Evolutionary conservation across 2,888 invertebrate species (phyloP).

Genomic region (Melanostoma mellinum): DNA sequence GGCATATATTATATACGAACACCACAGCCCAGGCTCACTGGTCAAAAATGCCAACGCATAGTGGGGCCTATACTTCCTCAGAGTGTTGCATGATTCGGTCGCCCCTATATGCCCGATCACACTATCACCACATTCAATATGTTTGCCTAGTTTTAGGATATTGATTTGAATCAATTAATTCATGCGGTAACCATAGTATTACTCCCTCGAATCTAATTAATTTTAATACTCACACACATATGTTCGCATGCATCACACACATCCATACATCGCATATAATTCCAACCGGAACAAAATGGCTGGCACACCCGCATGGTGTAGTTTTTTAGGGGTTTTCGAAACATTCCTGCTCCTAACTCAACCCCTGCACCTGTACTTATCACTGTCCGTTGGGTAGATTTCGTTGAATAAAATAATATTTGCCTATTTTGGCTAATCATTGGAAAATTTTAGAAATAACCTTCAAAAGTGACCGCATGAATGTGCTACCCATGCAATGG

Average conservation of each 20-base stretch:
- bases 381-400: constrained; percentile 2
- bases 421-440: constrained; percentile 74
- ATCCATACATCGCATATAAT: constrained; percentile 70
- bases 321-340: constrained; percentile 74
- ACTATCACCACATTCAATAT: constrained; percentile 74
- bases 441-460: constrained; percentile 74
- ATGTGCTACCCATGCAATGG: constrained; percentile 47
- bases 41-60: constrained; percentile 69
- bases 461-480: constrained; percentile 70
- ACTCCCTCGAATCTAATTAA: constrained; percentile 82
- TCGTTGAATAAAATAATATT: constrained; percentile 73
- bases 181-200: constrained; percentile 81
- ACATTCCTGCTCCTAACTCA: neutral
- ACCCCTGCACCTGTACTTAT: neutral
- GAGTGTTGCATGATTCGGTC: constrained; percentile 17
- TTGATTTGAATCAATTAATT: constrained; percentile 83
- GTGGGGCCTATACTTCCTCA: constrained; percentile 40
- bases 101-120: constrained; percentile 55
- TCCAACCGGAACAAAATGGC: constrained; percentile 70
- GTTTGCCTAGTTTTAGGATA: constrained; percentile 79
- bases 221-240: constrained; percentile 80
- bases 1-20: constrained; percentile 48
- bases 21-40: constrained; percentile 57
- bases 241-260: constrained; percentile 17
- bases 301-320: constrained; percentile 76